Conservation (phyloP, 2,888 invertebrate genomes). For the Cecidostiba fungosa region DNA sequence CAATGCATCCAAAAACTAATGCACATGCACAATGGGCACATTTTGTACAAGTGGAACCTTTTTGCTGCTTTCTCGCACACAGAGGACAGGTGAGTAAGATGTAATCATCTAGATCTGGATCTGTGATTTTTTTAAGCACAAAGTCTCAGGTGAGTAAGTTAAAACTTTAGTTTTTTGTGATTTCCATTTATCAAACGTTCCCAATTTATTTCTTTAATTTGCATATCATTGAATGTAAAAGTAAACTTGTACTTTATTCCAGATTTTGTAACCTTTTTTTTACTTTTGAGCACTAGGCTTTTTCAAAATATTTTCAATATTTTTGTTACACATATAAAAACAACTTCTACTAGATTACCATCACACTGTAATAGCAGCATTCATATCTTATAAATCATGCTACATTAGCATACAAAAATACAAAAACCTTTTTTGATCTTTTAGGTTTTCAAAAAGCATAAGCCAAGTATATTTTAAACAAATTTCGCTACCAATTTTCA, state of each 20-base stretch:
- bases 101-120: neutral
- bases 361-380: neutral
- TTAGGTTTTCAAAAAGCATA: neutral
- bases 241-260: neutral
- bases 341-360: neutral
- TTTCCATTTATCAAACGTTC: neutral
- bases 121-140: neutral
- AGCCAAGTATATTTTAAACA: neutral
- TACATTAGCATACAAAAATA: neutral
- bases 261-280: neutral
- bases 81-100: neutral
- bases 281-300: no score
- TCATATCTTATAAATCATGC: neutral
- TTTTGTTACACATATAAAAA: neutral
- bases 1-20: neutral
- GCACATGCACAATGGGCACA: neutral
- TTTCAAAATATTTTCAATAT: neutral
- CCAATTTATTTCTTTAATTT: neutral
- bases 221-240: neutral
- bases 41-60: neutral
- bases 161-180: neutral
- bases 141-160: neutral
- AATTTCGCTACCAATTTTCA: constrained; percentile 11
- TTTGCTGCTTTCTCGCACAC: neutral
- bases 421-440: neutral